Base-by-base conservation (phyloP, 2,113 vertebrate genomes). In the Hippoglossus stenolepis region DNA sequence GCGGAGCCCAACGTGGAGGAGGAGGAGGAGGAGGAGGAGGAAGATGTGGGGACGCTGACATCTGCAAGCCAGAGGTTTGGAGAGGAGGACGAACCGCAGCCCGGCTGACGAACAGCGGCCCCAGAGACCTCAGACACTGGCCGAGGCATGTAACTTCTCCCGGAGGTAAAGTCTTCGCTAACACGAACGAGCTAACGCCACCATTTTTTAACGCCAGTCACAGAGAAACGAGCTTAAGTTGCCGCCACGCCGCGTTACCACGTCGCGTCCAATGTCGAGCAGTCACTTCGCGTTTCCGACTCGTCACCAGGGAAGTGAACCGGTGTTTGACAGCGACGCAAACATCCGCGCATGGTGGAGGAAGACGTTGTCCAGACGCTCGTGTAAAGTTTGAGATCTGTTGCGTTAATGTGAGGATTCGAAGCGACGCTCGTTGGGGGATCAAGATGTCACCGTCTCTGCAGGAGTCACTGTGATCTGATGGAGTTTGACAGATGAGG, bases 31-130 rank as follows among this genome's bases (percentile, higher is more conserved):
- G 21, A 28, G 57, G 54, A 59, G 23, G 83, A 90, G 87, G 88
- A 31, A 31, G 31, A 89, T 89, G 87, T 92, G 87, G 83, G 61
- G 67, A 23, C 75, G 90, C 92, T 93, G 92, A 93, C 91, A 90
- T 90, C 89, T 90, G 89, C 88, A 75, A 83, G 84, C 71, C 87
- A 90, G 87, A 70, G 87, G 87, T 88, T 82, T 61, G n/a, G 78
- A 51, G 56, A 65, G 56, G 35, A 75, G 64, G 70, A 70, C 62
- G 71, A 80, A 3, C 66, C 72, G 45, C 66, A 68, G 60, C 43
- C 76, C n/a, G 76, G 53, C 56, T n/a, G 77, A 79, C 79, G 20
- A 54, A 68, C 76, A 28, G 73, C 83, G 60, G 69, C 70, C 75
- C 15, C 15, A 26, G 49, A 51, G 20, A n/a, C 59, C 69, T 65